phyloP scores from a whole-genome alignment of 2,113 vertebrate genomes.

The Clarias magur region DNA sequence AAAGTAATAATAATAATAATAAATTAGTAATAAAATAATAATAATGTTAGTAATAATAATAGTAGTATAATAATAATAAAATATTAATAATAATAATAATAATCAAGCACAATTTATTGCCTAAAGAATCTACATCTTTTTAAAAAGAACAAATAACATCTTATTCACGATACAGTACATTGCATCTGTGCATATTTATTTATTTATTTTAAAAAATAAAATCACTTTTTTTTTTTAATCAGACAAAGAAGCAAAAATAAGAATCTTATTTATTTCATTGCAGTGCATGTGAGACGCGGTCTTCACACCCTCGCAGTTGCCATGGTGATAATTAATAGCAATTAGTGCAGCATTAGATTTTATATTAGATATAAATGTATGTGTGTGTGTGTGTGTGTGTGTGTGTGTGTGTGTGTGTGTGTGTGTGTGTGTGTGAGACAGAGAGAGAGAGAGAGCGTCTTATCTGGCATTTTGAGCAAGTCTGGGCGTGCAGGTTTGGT shows the following conservation, averaged over 20 bases:
- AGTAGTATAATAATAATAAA: no score
- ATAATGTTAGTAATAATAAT: not conserved
- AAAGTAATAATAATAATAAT: not conserved
- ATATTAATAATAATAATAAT: no score
- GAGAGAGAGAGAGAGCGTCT: not conserved
- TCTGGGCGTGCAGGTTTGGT: not conserved
- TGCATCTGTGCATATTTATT: not conserved
- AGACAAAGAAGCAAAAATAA: not conserved
- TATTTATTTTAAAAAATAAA: not conserved
- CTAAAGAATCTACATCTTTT: no score
- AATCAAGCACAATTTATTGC: no score
- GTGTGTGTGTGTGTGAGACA: not conserved
- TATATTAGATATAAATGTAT: no score
- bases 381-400: not conserved
- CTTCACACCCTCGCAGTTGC: not conserved
- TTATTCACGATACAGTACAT: no score
- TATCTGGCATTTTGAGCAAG: slow-evolving; percentile 13
- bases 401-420: not conserved
- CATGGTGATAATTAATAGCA: slow-evolving; percentile 7
- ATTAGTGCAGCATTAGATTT: not conserved
- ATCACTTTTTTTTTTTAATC: not conserved
- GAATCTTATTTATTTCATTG: not conserved
- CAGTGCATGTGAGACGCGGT: not conserved
- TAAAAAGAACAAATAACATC: no score
- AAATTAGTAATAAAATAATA: not conserved